Evolutionary conservation across 2,797 vertebrate genomes (phyloP), one percentile per base, ranked within the genome.

Genomic region (Lagodon rhomboides): DNA sequence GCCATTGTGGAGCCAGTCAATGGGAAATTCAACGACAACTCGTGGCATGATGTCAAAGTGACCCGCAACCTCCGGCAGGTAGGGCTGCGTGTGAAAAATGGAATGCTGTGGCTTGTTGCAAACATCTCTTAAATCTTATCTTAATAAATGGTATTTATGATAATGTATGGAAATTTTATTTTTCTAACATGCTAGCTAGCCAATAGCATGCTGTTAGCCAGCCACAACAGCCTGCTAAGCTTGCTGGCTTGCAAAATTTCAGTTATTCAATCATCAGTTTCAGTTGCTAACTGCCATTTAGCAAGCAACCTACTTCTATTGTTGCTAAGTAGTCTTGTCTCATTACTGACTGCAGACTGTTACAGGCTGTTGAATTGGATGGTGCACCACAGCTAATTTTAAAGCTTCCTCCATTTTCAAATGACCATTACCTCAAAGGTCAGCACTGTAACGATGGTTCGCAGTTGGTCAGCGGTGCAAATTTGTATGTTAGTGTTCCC

Each of bases 61-160:
- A 99, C 98, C 0, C 97, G 98, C 80, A 99, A 99, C 95, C 95
- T 99, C 59, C 97, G 98, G 81, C 98, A 99, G 98, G 98, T 99
- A 98, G 96, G 93, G 91, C 30, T 15, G 30, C 49, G 11, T 46
- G 2, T 41, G 6, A 46, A 62, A 27, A 60, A 27, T 2, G 9
- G 4, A 25, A 46, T 60, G 8, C 3, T 12, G 4, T 23, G 5
- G 1, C 55, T 25, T 41, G 43, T 8, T 51, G 2, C 16, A 25
- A 56, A 56, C 8, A 23, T 25, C 46, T 61, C 2, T 38, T 38
- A 27, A n/a, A n/a, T n/a, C n/a, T n/a, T n/a, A n/a, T n/a, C n/a
- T n/a, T n/a, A 49, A 47, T 41, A 3, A 46, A 65, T 56, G 9
- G 8, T 47, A 16, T 23, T 54, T 12, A 38, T 59, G 13, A 63